These are phyloP conservation scores for Chaetorhynchus papuensis DNA, from an alignment of 2,113 vertebrate genomes.

Conservation along the genomic window DNA sequence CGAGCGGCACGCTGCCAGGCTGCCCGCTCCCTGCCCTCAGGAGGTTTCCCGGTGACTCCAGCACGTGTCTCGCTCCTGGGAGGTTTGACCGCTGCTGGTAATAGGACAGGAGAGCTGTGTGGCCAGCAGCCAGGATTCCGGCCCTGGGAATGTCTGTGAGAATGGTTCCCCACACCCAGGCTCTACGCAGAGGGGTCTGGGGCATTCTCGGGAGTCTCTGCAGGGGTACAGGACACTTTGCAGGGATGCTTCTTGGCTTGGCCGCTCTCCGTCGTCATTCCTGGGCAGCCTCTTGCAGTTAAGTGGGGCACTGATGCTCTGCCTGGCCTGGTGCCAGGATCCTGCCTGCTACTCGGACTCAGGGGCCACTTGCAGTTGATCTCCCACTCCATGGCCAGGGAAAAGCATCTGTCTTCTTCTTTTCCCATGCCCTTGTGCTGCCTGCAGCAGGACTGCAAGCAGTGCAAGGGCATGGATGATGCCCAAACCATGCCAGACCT, in stretches of 20 bases:
- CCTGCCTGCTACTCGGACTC: background rate
- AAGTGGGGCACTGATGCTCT: slow-evolving; percentile 42
- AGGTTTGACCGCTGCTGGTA: background rate
- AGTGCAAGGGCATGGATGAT: background rate
- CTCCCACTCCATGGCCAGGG: background rate
- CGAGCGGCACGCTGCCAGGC: background rate
- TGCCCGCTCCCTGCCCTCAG: background rate
- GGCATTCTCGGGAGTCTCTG: background rate
- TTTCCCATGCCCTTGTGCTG: background rate
- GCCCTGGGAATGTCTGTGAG: background rate
- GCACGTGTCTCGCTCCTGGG: background rate
- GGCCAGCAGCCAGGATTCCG: rapidly evolving
- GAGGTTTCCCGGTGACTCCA: background rate
- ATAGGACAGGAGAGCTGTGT: background rate
- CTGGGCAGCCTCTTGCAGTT: background rate
- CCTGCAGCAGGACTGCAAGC: background rate
- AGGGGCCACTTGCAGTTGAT: slow-evolving; percentile 1
- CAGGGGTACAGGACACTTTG: background rate
- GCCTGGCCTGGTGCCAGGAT: background rate
- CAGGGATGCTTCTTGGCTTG: background rate
- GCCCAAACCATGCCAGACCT: background rate
- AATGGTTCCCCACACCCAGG: rapidly evolving
- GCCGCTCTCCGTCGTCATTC: background rate
- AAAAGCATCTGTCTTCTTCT: background rate
- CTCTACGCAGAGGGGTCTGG: background rate